Evolutionary conservation across 2,113 vertebrate genomes (phyloP).

Genomic region (Stigmatopora argus): DNA sequence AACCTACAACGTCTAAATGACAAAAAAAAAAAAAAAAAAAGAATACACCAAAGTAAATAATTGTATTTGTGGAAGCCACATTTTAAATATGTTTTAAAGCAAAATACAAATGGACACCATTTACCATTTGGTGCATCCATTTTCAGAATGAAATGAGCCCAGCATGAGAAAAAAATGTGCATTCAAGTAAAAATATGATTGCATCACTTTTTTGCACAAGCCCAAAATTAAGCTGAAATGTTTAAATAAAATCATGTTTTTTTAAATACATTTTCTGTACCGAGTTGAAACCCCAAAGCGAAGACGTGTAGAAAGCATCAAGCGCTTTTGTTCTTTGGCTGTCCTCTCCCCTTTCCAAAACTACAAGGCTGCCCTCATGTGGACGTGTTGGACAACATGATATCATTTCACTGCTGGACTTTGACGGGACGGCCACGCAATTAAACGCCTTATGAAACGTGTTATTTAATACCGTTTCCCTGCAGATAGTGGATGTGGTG

Average conservation of each 20-base stretch:
- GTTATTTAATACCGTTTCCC: neutral
- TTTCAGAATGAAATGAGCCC: neutral
- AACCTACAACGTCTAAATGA: neutral
- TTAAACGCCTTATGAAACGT: slow-evolving; percentile 55
- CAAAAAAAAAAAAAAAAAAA: slow-evolving; percentile 3
- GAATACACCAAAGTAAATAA: neutral
- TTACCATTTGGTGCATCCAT: neutral
- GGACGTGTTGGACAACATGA: slow-evolving; percentile 44
- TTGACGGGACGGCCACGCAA: slow-evolving; percentile 43
- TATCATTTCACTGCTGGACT: slow-evolving; percentile 38
- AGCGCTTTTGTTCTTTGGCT: neutral
- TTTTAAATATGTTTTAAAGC: slow-evolving; percentile 1
- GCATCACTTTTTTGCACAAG: neutral
- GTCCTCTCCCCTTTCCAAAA: slow-evolving; percentile 17
- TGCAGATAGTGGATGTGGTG: neutral
- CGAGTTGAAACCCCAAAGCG: neutral
- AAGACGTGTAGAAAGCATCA: slow-evolving; percentile 2
- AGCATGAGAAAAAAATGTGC: neutral
- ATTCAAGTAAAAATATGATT: neutral
- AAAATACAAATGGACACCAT: neutral
- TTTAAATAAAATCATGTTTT: neutral
- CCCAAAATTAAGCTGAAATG: neutral
- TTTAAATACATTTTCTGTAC: neutral
- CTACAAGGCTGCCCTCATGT: slow-evolving; percentile 66
- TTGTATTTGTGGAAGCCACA: neutral